Percentiles rank a stretch among this genome's conserved stretches.
phyloP scores from a whole-genome alignment of 1,140 invertebrate species.

The Tetragnatha versicolor region DNA sequence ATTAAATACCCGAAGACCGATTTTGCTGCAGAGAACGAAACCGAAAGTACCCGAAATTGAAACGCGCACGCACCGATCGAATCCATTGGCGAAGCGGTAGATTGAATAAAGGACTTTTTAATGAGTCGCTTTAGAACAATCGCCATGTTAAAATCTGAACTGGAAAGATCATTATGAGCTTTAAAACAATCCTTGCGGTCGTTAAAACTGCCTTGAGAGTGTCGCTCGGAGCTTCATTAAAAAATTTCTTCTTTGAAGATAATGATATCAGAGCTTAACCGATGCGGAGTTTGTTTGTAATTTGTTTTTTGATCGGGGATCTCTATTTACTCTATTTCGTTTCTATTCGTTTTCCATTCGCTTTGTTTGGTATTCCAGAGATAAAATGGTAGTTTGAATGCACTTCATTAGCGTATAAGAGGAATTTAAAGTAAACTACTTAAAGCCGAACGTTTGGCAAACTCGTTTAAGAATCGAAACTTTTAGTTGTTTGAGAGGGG shows the following conservation, averaged over 20 bases:
- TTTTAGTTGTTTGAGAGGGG: too few relatives aligned
- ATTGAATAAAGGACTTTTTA: slow-evolving; percentile 5
- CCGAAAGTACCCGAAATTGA: not conserved
- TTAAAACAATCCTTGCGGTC: slow-evolving; percentile 5
- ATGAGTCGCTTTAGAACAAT: slow-evolving; percentile 7
- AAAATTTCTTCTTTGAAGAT: not conserved
- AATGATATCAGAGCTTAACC: slow-evolving; percentile 4
- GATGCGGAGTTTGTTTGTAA: not conserved
- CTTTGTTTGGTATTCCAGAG: too few relatives aligned
- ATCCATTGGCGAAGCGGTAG: not conserved
- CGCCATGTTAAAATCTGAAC: slow-evolving; percentile 2
- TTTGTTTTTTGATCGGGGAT: too few relatives aligned
- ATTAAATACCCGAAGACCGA: too few relatives aligned
- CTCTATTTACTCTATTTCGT: too few relatives aligned
- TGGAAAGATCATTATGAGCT: slow-evolving; percentile 10
- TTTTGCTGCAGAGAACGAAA: too few relatives aligned
- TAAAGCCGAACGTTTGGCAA: too few relatives aligned
- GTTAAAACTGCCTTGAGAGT: not conserved
- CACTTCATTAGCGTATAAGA: too few relatives aligned
- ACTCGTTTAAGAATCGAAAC: too few relatives aligned
- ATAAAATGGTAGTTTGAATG: too few relatives aligned
- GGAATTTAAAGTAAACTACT: too few relatives aligned
- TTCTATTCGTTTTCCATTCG: too few relatives aligned
- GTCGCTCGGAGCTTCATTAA: not conserved
- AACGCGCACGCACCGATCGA: not conserved